Base-by-base conservation (phyloP, 2,797 vertebrate genomes). In the Tangara arthus region DNA sequence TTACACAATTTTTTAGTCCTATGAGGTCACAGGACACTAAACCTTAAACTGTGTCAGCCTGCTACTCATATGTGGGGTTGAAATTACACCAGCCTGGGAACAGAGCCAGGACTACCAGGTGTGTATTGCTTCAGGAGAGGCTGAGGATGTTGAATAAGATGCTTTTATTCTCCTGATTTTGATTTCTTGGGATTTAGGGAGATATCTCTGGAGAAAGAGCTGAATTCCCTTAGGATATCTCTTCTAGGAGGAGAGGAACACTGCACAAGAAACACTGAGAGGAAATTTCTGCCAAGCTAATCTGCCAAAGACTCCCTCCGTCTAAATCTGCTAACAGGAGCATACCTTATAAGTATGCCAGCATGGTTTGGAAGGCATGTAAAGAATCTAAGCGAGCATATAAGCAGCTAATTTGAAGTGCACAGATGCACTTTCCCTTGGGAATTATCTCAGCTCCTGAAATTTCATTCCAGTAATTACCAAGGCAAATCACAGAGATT, bases 321-420 rank as follows among this genome's bases (percentile, higher is more conserved):
- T 35, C 59, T 64, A 79, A 90, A 86, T 82, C 86, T 96, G 76
- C 89, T 87, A 94, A 61, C 61, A 84, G 53, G 28, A 85, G 53
- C 72, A 57, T 88, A 87, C 35, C 59, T 84, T 93, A 86, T 87
- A 92, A 93, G 44, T 72, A 76, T 66, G 72, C 55, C 82, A 89
- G 49, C 39, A 57, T 77, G 73, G 65, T 65, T 86, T 95, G 72
- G 86, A 95, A 96, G 65, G 49, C 94, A 85, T 71, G 68, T 87
- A 94, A 97, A 82, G 82, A 95, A 92, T 89, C 52, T 95, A 94
- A 97, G 90, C 0, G 3, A 95, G 90, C 93, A 95, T 91, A 95
- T 93, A 95, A 95, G 71, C 69, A 95, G 84, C 89, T 96, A 96
- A 95, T 97, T 94, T 97, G 49, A 82, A 83, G 50, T 73, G 50